Base-by-base conservation (phyloP, 2,888 invertebrate species). In the Pilophorus perplexus region DNA sequence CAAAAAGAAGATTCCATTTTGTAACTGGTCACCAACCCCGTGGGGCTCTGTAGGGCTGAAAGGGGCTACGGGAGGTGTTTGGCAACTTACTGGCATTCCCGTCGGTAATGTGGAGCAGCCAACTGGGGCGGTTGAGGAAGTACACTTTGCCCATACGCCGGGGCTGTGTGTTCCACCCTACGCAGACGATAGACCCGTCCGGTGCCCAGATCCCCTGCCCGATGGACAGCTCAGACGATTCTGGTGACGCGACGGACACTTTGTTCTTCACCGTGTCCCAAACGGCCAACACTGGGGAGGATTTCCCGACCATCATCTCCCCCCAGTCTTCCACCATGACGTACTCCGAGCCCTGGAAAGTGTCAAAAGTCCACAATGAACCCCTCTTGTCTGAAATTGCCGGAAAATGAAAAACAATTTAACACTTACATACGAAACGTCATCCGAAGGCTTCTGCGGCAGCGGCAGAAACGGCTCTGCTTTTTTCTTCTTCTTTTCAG, bases 311-410 rank as follows among this genome's bases (percentile, higher is more conserved):
- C 71, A 91, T 74, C 76, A 88, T 87, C 77, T 93, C 93, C 8
- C 93, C 93, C 93, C 92, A 93, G 72, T 89, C 87, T 73, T 90
- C 87, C 65, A 81, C 80, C 75, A 83, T 87, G 0, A 84, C 72
- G 75, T 83, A 86, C 75, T 91, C 88, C 73, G 85, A 83, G 2
- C 91, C 89, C 87, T 88, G 74, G n/a, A n/a, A n/a, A n/a, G n/a
- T n/a, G n/a, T n/a, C n/a, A n/a, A n/a, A n/a, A n/a, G n/a, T n/a
- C n/a, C n/a, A n/a, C n/a, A n/a, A n/a, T n/a, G n/a, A n/a, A n/a
- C n/a, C n/a, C n/a, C n/a, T n/a, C n/a, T n/a, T n/a, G n/a, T n/a
- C n/a, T n/a, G n/a, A n/a, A n/a, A n/a, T n/a, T n/a, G n/a, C n/a
- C n/a, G n/a, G n/a, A n/a, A n/a, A n/a, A n/a, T n/a, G n/a, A n/a